These are phyloP conservation scores for Cyanoramphus novaezelandiae DNA, from an alignment of 2,113 vertebrate species.

Conservation along the genomic window DNA sequence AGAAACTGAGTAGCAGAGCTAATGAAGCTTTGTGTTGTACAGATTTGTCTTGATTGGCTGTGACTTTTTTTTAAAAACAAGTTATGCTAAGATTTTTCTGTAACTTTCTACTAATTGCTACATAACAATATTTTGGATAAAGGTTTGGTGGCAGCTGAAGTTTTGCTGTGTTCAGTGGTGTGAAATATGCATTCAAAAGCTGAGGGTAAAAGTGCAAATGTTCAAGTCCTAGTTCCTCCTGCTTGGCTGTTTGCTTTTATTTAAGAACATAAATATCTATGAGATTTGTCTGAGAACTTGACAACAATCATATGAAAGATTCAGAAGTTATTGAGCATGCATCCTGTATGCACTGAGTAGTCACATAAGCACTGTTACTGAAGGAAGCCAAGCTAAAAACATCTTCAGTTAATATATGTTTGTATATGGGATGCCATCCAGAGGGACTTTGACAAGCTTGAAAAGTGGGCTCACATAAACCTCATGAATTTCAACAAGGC, in stretches of 20 bases:
- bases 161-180: not conserved
- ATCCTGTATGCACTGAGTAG: not conserved
- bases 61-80: not conserved
- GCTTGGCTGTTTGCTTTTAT: not conserved
- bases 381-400: not conserved
- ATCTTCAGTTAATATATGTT: not conserved
- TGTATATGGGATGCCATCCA: no score
- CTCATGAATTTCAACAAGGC: no score
- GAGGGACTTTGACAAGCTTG: no score
- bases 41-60: not conserved
- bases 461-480: no score
- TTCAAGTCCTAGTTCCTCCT: not conserved
- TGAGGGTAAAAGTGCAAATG: not conserved
- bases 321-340: not conserved
- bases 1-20: not conserved
- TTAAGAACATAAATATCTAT: not conserved
- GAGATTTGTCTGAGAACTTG: not conserved
- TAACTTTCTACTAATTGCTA: not conserved
- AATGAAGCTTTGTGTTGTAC: not conserved
- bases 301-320: not conserved
- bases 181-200: not conserved
- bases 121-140: not conserved
- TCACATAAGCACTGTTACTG: not conserved
- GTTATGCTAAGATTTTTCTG: not conserved
- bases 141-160: not conserved